Percentiles rank a stretch among this genome's conserved stretches.
Evolutionary conservation across 2,113 vertebrate species (phyloP).

Genomic region (Catharus minimus): DNA sequence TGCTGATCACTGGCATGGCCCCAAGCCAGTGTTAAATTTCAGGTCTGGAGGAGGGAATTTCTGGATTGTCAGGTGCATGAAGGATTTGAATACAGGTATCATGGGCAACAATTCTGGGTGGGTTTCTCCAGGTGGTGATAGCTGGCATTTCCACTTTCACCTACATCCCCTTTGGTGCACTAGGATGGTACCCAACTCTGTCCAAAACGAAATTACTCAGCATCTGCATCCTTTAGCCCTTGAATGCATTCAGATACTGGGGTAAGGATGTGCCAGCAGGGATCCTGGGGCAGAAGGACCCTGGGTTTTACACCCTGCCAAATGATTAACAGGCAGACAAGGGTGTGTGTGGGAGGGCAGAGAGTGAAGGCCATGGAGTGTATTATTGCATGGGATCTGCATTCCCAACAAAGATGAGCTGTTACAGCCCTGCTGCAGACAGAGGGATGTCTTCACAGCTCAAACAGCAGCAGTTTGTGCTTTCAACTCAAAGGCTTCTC

Average conservation of each 20-base stretch:
- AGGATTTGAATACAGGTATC: background rate
- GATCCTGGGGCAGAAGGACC: background rate
- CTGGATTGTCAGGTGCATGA: background rate
- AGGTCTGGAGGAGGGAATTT: background rate
- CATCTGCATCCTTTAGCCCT: background rate
- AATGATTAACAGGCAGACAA: background rate
- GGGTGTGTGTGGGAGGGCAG: background rate
- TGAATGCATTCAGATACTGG: background rate
- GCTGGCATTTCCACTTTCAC: fast-evolving
- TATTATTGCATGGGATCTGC: background rate
- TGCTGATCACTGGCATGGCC: fast-evolving
- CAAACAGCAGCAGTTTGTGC: slow-evolving; percentile 30
- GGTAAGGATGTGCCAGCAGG: background rate
- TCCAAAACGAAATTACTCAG: background rate
- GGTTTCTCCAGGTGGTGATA: background rate
- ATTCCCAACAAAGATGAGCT: slow-evolving; percentile 15
- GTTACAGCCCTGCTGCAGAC: background rate
- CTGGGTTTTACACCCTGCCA: background rate
- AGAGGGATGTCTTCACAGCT: background rate
- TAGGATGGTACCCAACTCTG: fast-evolving
- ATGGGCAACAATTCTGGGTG: background rate
- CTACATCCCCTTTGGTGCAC: background rate
- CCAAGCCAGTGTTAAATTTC: background rate
- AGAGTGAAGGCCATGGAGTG: background rate
- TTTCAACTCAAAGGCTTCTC: background rate